Evolutionary conservation across 2,113 vertebrate species (phyloP).

Genomic region (Empidonax alnorum): DNA sequence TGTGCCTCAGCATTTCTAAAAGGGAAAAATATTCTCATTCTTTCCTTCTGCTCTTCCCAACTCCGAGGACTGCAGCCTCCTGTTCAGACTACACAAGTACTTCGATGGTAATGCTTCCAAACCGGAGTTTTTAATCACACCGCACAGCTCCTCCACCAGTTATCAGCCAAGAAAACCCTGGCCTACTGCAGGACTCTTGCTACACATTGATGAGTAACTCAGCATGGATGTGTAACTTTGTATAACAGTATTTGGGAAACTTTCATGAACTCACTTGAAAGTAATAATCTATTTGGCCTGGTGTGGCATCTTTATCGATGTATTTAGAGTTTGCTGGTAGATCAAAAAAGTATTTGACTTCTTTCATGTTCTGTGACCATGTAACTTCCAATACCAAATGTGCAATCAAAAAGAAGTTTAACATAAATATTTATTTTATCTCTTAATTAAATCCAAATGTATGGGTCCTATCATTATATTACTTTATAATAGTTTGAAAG

Average conservation of each 20-base stretch:
- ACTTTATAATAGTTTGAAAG: conserved; percentile 75
- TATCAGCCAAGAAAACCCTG: conserved; percentile 64
- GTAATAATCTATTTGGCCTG: conserved; percentile 62
- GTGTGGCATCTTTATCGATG: conserved; percentile 77
- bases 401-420: conserved; percentile 78
- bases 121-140: conserved; percentile 73
- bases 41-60: conserved; percentile 72
- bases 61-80: conserved; percentile 67
- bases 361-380: conserved; percentile 85
- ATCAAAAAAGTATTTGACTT: conserved; percentile 81
- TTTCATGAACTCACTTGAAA: conserved; percentile 68
- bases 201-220: conserved; percentile 70
- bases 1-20: conserved; percentile 88
- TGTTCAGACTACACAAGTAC: conserved; percentile 55
- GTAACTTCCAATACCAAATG: conserved; percentile 87
- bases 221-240: conserved; percentile 78
- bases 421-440: conserved; percentile 78
- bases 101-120: conserved; percentile 75
- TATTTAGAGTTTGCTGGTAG: conserved; percentile 82
- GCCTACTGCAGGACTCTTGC: conserved; percentile 70
- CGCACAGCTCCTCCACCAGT: conserved; percentile 67
- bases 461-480: conserved; percentile 70
- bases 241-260: conserved; percentile 69
- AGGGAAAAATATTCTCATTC: conserved; percentile 72
- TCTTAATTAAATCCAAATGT: conserved; percentile 71